A percentile compares a stretch with the other conserved stretches of the same genome.
phyloP scores from a whole-genome alignment of 1,140 invertebrate genomes.

The Gryllus bimaculatus region DNA sequence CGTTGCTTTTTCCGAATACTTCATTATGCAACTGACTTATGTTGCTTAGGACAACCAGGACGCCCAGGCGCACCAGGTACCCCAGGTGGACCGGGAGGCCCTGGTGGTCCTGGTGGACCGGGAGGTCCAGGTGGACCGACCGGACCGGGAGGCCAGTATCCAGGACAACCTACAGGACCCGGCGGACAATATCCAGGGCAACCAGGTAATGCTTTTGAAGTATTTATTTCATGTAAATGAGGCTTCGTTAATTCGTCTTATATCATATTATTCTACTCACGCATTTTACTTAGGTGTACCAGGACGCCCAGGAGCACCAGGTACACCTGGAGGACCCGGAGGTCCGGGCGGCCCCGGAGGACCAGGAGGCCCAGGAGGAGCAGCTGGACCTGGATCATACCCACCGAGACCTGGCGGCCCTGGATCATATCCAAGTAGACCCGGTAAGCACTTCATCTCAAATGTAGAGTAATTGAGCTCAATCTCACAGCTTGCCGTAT shows the following conservation, averaged over 20 bases:
- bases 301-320: constrained; percentile 23
- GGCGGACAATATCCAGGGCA: too few relatives aligned
- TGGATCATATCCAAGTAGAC: too few relatives aligned
- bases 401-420: neutral
- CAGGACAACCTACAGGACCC: neutral
- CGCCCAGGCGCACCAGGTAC: constrained; percentile 22
- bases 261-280: too few relatives aligned
- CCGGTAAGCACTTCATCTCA: too few relatives aligned
- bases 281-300: neutral
- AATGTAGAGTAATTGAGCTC: too few relatives aligned
- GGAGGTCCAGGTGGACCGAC: neutral
- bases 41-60: constrained; percentile 11
- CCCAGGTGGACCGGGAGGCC: constrained; percentile 10
- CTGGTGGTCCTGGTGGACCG: constrained; percentile 17
- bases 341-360: constrained; percentile 16
- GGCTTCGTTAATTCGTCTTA: too few relatives aligned
- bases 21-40: too few relatives aligned
- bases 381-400: too few relatives aligned
- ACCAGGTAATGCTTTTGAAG: too few relatives aligned
- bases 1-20: too few relatives aligned
- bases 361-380: constrained; percentile 8
- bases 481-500: too few relatives aligned
- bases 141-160: neutral
- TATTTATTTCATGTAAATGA: too few relatives aligned
- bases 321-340: constrained; percentile 11